Evolutionary conservation across 2,797 vertebrate genomes (phyloP), one percentile per base, ranked within the genome.

Genomic region (Heliangelus exortis): DNA sequence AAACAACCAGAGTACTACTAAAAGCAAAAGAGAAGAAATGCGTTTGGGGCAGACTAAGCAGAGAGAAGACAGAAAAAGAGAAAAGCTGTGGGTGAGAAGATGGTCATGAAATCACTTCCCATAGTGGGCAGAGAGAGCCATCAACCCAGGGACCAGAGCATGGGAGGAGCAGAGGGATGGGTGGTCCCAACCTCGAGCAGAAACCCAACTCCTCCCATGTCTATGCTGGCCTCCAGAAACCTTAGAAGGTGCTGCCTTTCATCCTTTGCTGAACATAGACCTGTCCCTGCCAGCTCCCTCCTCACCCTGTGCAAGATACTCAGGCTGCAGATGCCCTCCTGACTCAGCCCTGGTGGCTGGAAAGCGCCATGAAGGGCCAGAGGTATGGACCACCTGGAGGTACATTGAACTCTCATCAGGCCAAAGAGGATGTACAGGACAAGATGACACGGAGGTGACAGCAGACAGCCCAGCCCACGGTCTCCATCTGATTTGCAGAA

Each of bases 241-340:
- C 61, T 36, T 25, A 33, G 65, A 33, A 83, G 48, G 7, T 45
- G 28, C 20, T 76, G 45, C 25, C 53, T 71, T 5, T 0, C 17
- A 18, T 25, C 58, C 23, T 20, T 28, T 36, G 43, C 65, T 6
- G 17, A 69, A 59, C 4, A 20, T 22, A 19, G 6, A 16, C 50
- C 19, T 23, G 15, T 15, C 33, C 41, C 28, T 5, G 2, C 5
- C 76, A 53, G 15, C 10, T 68, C 31, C 39, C 22, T 31, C 31
- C 36, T 41, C 39, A 41, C 39, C 36, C 12, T 1, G 5, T 3
- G 12, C 2, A 3, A 72, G 31, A 31, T 2, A 0, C 25, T 12
- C 1, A 0, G 16, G 28, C 41, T 69, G 51, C 39, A 53, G 45
- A 58, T 14, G 23, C 14, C 36, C 34, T 59, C 63, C 39, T 39